phyloP scores from a whole-genome alignment of 2,888 invertebrate genomes.

The Drosophila colorata region DNA sequence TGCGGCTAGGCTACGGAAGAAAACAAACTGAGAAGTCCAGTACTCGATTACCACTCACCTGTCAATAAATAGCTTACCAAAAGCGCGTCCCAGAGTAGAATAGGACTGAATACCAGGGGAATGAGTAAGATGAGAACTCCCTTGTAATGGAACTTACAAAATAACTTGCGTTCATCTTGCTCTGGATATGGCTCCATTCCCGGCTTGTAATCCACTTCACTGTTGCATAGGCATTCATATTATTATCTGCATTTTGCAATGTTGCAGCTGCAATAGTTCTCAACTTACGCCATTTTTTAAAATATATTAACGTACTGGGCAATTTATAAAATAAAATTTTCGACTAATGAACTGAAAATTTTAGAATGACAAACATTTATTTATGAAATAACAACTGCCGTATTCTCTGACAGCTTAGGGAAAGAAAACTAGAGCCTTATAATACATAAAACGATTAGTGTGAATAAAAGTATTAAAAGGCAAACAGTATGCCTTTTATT shows the following conservation, averaged over 20 bases:
- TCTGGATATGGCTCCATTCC: slow-evolving; percentile 46
- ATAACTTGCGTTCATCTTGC: slow-evolving; percentile 49
- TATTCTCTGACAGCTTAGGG: not conserved
- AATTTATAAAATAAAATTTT: not conserved
- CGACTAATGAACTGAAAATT: not conserved
- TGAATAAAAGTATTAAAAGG: too few species aligned
- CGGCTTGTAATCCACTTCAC: slow-evolving; percentile 51
- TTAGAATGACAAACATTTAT: not conserved
- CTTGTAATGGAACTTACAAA: slow-evolving; percentile 64
- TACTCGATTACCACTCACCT: not conserved
- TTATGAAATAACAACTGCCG: not conserved
- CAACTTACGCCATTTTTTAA: slow-evolving; percentile 37
- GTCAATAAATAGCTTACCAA: slow-evolving; percentile 27
- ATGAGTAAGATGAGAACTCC: slow-evolving; percentile 50
- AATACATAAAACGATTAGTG: too few species aligned
- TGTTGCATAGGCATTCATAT: not conserved
- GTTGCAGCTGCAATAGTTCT: not conserved
- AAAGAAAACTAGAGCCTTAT: not conserved
- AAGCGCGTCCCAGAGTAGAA: slow-evolving; percentile 29
- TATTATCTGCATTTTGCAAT: too few species aligned
- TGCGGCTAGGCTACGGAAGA: slow-evolving; percentile 44
- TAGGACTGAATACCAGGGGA: slow-evolving; percentile 42
- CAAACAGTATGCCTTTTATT: too few species aligned
- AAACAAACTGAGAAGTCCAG: not conserved
- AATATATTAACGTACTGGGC: not conserved